These are phyloP conservation scores for Prostheceraeus crozeri DNA, from an alignment of 2,888 invertebrate genomes.

Conservation along the genomic window DNA sequence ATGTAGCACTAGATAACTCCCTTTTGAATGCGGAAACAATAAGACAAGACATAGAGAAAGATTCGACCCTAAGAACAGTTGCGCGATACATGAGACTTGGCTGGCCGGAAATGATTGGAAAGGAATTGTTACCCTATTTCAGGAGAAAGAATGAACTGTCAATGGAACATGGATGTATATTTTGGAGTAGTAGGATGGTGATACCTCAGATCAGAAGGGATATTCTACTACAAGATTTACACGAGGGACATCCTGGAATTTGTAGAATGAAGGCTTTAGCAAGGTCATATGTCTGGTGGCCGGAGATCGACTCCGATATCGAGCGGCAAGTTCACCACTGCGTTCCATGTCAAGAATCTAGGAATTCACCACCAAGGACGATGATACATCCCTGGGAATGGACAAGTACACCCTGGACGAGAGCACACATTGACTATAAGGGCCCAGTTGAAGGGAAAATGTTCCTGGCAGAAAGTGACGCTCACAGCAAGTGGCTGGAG, in stretches of 20 bases:
- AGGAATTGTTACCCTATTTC: too few species aligned
- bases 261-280: constrained; percentile 26
- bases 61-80: too few species aligned
- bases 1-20: too few species aligned
- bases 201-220: constrained; percentile 1
- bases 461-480: constrained; percentile 11
- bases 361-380: constrained; percentile 14
- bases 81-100: too few species aligned
- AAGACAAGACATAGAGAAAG: too few species aligned
- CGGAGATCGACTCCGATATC: constrained; percentile 18
- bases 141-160: too few species aligned
- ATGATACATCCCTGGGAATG: constrained; percentile 30
- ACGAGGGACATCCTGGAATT: constrained; percentile 25
- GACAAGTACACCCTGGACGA: neutral
- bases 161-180: too few species aligned
- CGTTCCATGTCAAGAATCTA: neutral
- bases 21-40: too few species aligned
- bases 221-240: neutral
- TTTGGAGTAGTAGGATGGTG: constrained; percentile 13
- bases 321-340: neutral
- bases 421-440: constrained; percentile 24
- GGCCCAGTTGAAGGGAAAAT: constrained; percentile 24
- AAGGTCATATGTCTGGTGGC: constrained; percentile 21
- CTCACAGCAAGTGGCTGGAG: constrained; percentile 29
- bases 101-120: too few species aligned